Conservation (phyloP, 2,888 invertebrate genomes). For the Andrena hattorfiana region DNA sequence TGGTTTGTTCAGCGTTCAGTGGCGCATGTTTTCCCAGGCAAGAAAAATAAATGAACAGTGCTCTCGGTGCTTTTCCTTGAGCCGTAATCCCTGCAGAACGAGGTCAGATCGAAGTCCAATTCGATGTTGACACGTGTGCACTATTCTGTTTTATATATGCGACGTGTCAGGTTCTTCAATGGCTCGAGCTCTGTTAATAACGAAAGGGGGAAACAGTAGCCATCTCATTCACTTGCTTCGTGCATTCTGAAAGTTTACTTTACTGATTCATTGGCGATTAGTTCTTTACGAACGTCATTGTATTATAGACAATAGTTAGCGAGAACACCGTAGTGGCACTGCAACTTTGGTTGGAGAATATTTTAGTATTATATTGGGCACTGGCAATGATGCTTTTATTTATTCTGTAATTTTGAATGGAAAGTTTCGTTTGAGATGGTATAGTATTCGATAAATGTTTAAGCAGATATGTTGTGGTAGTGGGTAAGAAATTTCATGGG, state of each 20-base stretch:
- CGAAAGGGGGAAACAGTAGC: background rate
- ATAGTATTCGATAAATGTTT: no score
- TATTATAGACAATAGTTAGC: no score
- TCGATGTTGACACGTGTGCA: constrained; percentile 11
- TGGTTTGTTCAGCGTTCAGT: constrained; percentile 18
- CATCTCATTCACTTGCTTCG: background rate
- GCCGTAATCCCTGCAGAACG: constrained; percentile 30
- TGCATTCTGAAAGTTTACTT: background rate
- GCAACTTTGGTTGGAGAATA: no score
- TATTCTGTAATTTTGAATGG: no score
- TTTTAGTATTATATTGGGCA: no score
- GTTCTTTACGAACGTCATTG: no score
- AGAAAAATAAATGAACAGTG: constrained; percentile 50
- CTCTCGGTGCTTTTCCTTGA: constrained; percentile 42
- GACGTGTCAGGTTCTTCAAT: background rate
- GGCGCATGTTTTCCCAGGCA: constrained; percentile 21
- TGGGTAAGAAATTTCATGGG: no score
- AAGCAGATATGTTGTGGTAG: no score
- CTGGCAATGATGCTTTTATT: no score
- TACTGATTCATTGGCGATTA: background rate
- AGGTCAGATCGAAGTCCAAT: constrained; percentile 43
- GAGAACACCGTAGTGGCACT: no score
- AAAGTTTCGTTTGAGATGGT: no score
- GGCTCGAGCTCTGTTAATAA: constrained; percentile 1
- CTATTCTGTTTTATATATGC: constrained; percentile 6